A percentile compares a stretch with the other conserved stretches of the same genome.
Conservation (phyloP, 2,113 vertebrate species). For the Lucifuga dentata region DNA sequence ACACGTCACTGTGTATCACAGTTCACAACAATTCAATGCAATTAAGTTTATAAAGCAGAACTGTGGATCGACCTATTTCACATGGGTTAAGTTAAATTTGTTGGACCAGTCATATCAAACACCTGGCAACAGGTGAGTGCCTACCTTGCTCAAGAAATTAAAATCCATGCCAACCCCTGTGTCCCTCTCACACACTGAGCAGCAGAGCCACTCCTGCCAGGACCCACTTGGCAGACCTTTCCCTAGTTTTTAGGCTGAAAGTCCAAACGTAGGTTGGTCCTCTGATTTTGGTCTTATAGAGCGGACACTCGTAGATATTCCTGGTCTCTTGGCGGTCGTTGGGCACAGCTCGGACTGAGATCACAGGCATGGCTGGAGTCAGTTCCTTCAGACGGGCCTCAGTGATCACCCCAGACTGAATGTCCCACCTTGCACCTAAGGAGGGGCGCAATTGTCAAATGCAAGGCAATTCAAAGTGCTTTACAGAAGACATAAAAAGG, state of each 20-base stretch:
- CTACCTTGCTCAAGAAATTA: not conserved
- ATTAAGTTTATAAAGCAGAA: too few species aligned
- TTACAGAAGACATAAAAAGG: too few species aligned
- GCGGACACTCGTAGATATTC: slow-evolving; percentile 84
- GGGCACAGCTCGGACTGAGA: slow-evolving; percentile 80
- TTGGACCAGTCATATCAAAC: too few species aligned
- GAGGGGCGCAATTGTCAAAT: not conserved
- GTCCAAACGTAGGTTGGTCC: slow-evolving; percentile 77
- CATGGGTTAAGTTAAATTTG: too few species aligned
- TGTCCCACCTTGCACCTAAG: slow-evolving; percentile 83
- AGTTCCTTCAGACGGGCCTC: slow-evolving; percentile 81
- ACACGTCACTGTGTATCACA: too few species aligned
- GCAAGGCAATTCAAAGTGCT: too few species aligned
- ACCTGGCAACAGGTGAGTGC: too few species aligned
- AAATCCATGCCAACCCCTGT: not conserved
- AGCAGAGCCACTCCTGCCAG: slow-evolving; percentile 85
- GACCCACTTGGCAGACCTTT: slow-evolving; percentile 80
- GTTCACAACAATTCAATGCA: too few species aligned
- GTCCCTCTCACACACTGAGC: slow-evolving; percentile 74
- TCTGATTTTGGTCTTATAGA: slow-evolving; percentile 84
- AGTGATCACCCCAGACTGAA: slow-evolving; percentile 77
- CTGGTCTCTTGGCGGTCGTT: slow-evolving; percentile 82
- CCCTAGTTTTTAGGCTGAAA: slow-evolving; percentile 83
- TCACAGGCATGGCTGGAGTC: slow-evolving; percentile 79
- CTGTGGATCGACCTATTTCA: too few species aligned